Base-by-base conservation (phyloP, 2,113 vertebrate genomes). In the Sakesphorus luctuosus region DNA sequence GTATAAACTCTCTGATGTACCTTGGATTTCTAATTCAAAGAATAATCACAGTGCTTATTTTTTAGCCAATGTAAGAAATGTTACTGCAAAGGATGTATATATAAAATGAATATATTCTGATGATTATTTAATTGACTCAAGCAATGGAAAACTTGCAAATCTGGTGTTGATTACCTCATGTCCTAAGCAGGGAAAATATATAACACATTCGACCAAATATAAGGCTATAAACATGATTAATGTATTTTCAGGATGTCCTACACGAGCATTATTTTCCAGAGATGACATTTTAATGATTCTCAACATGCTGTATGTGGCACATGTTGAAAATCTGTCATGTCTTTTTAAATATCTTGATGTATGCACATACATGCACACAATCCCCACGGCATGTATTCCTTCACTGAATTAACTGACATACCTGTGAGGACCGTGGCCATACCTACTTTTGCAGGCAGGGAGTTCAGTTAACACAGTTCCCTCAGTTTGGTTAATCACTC, bases 61-160 rank as follows among this genome's bases (percentile, higher is more conserved):
- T 71, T 89, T 53, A 92, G 61, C 52, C 65, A 65, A 12, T 18
- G 53, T 78, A 72, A 84, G 23, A 93, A 79, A 73, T 17, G 56
- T 35, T 79, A 56, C 50, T 83, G 78, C n/a, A 86, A 84, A 72
- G 21, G 17, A 52, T 75, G 12, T 59, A 56, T 33, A 71, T 36
- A 63, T 56, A 87, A 87, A 65, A 75, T 46, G 55, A 90, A 46
- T 56, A 86, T 33, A 78, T 84, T 80, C 29, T 84, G 72, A 84
- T 84, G 68, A 63, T 84, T 88, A 55, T 92, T 93, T 93, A 92
- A 94, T 28, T 12, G 5, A 74, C 82, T 92, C 31, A 75, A 89
- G 88, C 72, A 86, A 52, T 29, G 61, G 76, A 89, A 96, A 93
- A 81, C 58, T 92, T 90, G 84, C 44, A 89, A 75, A 95, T 84